Evolutionary conservation across 2,888 invertebrate species (phyloP).

Genomic region (Cristatella mucedo): DNA sequence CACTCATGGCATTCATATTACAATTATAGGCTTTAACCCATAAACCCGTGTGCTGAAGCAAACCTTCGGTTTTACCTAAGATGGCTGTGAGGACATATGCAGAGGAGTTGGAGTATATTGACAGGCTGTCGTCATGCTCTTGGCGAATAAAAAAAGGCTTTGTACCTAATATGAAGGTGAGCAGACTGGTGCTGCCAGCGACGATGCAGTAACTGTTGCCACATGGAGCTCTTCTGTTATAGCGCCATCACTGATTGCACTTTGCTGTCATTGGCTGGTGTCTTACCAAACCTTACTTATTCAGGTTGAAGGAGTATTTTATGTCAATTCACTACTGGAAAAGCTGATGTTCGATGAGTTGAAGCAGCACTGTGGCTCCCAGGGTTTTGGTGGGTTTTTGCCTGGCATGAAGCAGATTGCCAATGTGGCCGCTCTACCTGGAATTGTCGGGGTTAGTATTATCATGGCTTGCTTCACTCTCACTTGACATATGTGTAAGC

Average conservation of each 20-base stretch:
- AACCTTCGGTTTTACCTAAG: no score
- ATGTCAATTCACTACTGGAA: constrained; percentile 78
- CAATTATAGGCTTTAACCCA: no score
- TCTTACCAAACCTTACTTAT: no score
- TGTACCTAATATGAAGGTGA: constrained; percentile 90
- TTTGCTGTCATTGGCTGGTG: no score
- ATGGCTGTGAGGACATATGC: constrained; percentile 49
- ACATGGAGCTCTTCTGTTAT: no score
- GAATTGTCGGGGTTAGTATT: constrained; percentile 60
- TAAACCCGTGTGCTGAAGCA: no score
- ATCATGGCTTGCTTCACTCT: not conserved
- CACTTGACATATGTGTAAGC: not conserved
- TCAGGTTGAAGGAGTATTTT: constrained; percentile 86
- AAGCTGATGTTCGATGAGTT: constrained; percentile 92
- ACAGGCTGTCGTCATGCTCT: constrained; percentile 63
- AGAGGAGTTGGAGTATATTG: constrained; percentile 80
- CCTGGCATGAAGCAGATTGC: constrained; percentile 98
- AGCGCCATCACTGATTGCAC: no score
- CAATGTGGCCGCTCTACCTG: constrained; percentile 93
- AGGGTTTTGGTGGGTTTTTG: constrained; percentile 76
- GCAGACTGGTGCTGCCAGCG: no score
- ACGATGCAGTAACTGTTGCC: no score
- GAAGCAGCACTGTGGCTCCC: constrained; percentile 70
- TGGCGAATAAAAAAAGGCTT: constrained; percentile 97
- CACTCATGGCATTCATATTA: no score